Conservation (phyloP, 2,888 invertebrate species). For the Glaucopsyche alexis region DNA sequence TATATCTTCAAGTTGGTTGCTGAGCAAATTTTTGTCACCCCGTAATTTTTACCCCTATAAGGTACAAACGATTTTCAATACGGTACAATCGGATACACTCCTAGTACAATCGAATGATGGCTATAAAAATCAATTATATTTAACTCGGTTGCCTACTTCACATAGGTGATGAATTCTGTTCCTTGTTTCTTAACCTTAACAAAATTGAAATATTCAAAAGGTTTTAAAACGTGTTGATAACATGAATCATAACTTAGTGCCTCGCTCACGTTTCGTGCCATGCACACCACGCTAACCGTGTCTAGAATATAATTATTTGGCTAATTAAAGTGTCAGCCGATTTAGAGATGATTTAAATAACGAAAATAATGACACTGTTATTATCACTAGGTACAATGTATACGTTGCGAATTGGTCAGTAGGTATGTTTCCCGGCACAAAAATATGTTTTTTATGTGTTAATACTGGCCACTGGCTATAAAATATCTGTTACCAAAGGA, state of each 20-base stretch:
- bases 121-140: too few relatives aligned
- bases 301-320: not conserved
- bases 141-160: too few relatives aligned
- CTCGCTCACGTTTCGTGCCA: not conserved
- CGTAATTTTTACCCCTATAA: too few relatives aligned
- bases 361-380: not conserved
- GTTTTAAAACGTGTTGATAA: not conserved
- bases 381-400: not conserved
- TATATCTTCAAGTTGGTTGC: too few relatives aligned
- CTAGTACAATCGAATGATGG: too few relatives aligned
- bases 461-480: too few relatives aligned
- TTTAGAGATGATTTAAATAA: conserved; percentile 8
- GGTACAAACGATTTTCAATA: too few relatives aligned
- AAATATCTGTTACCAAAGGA: not conserved
- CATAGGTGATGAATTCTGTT: too few relatives aligned
- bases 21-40: too few relatives aligned
- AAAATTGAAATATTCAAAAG: not conserved
- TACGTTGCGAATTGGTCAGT: not conserved
- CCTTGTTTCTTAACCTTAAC: too few relatives aligned
- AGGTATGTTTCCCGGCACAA: not conserved
- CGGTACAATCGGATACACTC: too few relatives aligned
- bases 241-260: not conserved
- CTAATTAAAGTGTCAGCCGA: not conserved
- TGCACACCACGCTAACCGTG: not conserved
- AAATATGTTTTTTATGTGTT: not conserved